phyloP scores from a whole-genome alignment of 2,888 invertebrate species.

The Hirtodrosophila cameraria region DNA sequence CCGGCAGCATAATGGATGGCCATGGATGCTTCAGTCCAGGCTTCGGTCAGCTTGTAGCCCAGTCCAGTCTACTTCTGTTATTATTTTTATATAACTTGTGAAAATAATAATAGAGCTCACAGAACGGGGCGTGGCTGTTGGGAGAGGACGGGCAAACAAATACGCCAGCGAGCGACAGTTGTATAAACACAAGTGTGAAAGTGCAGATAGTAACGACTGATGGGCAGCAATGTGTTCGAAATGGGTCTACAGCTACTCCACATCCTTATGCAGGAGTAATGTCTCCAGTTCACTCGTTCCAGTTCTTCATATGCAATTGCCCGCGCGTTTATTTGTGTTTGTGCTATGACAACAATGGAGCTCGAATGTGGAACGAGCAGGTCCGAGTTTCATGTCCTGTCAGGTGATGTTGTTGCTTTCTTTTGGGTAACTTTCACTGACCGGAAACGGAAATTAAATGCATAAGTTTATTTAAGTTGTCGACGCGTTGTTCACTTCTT shows the following conservation, averaged over 20 bases:
- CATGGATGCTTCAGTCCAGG: slow-evolving; percentile 32
- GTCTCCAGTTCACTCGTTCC: slow-evolving; percentile 10
- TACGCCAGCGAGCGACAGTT: slow-evolving; percentile 70
- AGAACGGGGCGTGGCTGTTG: slow-evolving; percentile 29
- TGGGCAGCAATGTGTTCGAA: slow-evolving; percentile 35
- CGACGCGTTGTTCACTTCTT: slow-evolving; percentile 33
- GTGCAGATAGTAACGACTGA: slow-evolving; percentile 70
- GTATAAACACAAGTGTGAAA: slow-evolving; percentile 80
- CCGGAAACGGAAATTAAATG: slow-evolving; percentile 80
- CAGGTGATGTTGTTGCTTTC: slow-evolving; percentile 67
- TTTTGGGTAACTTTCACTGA: slow-evolving; percentile 71
- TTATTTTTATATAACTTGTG: slow-evolving; percentile 81
- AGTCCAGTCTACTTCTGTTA: slow-evolving; percentile 49
- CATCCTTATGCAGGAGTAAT: slow-evolving; percentile 23
- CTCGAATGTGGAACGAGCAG: slow-evolving; percentile 32
- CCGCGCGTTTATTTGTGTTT: slow-evolving; percentile 68
- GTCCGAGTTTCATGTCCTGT: slow-evolving; percentile 21
- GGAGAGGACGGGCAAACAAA: slow-evolving; percentile 55
- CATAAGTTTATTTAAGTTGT: slow-evolving; percentile 69
- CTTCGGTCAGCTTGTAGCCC: slow-evolving; percentile 22
- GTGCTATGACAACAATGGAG: slow-evolving; percentile 61
- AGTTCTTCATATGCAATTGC: slow-evolving; percentile 50
- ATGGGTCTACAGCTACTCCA: slow-evolving; percentile 3
- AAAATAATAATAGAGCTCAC: slow-evolving; percentile 76
- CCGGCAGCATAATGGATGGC: slow-evolving; percentile 82